phyloP scores from a whole-genome alignment of 2,888 invertebrate genomes.

The Sphaerophoria taeniata region DNA sequence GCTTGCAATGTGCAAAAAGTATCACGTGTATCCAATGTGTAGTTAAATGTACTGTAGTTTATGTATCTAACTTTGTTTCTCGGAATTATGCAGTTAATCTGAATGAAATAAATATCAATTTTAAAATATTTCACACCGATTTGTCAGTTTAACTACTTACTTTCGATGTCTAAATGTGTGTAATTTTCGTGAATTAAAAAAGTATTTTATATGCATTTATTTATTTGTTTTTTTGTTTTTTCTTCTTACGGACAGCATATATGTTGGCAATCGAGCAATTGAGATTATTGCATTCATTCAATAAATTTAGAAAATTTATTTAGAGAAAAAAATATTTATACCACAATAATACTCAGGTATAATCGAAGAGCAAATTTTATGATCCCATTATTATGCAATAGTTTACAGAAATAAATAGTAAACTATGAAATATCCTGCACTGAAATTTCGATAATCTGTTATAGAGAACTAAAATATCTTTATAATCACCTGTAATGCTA shows the following conservation, averaged over 20 bases:
- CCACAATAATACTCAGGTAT: conserved; percentile 28
- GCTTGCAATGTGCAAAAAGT: conserved; percentile 63
- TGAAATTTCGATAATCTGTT: conserved; percentile 74
- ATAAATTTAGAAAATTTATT: conserved; percentile 60
- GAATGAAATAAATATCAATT: background rate
- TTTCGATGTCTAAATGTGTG: conserved; percentile 43
- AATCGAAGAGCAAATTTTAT: conserved; percentile 18
- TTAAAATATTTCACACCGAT: background rate
- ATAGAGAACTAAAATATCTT: conserved; percentile 49
- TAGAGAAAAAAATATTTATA: conserved; percentile 48
- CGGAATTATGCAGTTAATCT: conserved; percentile 28
- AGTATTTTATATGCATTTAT: conserved; percentile 38
- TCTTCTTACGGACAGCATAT: conserved; percentile 81
- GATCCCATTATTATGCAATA: conserved; percentile 48
- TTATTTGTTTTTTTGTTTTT: conserved; percentile 43
- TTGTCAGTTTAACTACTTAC: conserved; percentile 30
- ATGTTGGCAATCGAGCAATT: conserved; percentile 83
- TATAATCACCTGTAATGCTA: conserved; percentile 68
- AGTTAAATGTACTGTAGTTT: conserved; percentile 60
- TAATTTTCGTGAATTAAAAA: conserved; percentile 44
- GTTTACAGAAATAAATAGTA: conserved; percentile 43
- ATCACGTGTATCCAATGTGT: conserved; percentile 50
- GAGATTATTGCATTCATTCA: conserved; percentile 74
- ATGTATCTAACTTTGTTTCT: conserved; percentile 36
- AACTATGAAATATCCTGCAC: conserved; percentile 64